Conservation (phyloP, 2,113 vertebrate genomes). For the Ammospiza caudacuta region DNA sequence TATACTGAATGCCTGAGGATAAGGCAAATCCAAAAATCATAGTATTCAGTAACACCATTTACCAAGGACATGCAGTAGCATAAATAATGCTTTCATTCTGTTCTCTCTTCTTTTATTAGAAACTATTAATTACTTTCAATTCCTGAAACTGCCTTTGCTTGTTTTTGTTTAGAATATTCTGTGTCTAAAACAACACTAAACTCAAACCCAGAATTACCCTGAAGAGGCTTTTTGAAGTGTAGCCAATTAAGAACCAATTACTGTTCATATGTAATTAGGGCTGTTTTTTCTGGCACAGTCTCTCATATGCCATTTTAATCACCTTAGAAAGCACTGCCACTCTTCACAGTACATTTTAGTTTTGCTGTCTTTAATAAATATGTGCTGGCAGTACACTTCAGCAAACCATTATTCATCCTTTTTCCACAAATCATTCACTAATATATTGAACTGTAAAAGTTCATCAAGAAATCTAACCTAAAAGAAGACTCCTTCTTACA, state of each 20-base stretch:
- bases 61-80: neutral
- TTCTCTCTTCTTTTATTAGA: neutral
- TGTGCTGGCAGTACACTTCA: neutral
- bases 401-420: neutral
- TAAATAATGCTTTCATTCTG: neutral
- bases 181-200: neutral
- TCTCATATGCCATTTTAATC: neutral
- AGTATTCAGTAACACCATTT: neutral
- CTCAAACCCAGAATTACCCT: neutral
- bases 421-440: neutral
- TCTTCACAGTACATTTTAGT: neutral
- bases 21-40: neutral
- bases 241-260: constrained; percentile 13
- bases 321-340: neutral
- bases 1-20: neutral
- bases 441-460: neutral
- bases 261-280: neutral
- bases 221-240: neutral
- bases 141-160: neutral
- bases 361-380: neutral
- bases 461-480: neutral
- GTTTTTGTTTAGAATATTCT: neutral
- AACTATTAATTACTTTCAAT: neutral
- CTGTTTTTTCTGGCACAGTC: neutral
- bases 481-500: neutral